These are phyloP conservation scores for Epinephelus awoara DNA, from an alignment of 2,797 vertebrate genomes.

Conservation along the genomic window DNA sequence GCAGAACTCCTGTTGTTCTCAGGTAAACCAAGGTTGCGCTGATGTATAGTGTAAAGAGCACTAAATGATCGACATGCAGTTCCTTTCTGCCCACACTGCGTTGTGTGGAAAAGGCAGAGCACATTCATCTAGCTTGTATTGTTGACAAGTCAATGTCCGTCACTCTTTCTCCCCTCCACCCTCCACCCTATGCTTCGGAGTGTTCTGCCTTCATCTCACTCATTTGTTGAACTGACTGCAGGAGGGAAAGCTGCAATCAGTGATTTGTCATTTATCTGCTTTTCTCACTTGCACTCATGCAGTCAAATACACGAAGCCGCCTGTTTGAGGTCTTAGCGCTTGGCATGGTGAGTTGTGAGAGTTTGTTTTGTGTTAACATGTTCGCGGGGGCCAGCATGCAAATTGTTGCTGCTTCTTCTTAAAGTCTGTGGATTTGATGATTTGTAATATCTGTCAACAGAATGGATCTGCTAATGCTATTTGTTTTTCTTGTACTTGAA, in stretches of 20 bases:
- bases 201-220: slow-evolving; percentile 40
- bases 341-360: slow-evolving; percentile 82
- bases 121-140: slow-evolving; percentile 48
- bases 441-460: background rate
- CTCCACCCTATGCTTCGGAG: slow-evolving; percentile 35
- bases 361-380: slow-evolving; percentile 24
- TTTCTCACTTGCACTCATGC: slow-evolving; percentile 69
- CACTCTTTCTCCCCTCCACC: slow-evolving; percentile 47
- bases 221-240: slow-evolving; percentile 52
- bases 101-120: slow-evolving; percentile 61
- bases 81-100: slow-evolving; percentile 57
- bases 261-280: slow-evolving; percentile 41
- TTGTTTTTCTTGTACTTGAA: background rate
- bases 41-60: slow-evolving; percentile 60
- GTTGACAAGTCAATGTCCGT: slow-evolving; percentile 53
- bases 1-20: slow-evolving; percentile 65
- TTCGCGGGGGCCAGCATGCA: slow-evolving; percentile 1
- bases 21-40: slow-evolving; percentile 75
- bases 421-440: slow-evolving; percentile 1
- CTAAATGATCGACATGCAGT: slow-evolving; percentile 49
- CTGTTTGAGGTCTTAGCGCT: slow-evolving; percentile 87
- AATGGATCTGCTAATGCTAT: background rate
- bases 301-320: slow-evolving; percentile 80
- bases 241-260: slow-evolving; percentile 45
- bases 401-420: background rate